A percentile compares a stretch with the other conserved stretches of the same genome.
These are phyloP conservation scores for Sipha maydis DNA, from an alignment of 2,888 invertebrate genomes.

Conservation along the genomic window DNA sequence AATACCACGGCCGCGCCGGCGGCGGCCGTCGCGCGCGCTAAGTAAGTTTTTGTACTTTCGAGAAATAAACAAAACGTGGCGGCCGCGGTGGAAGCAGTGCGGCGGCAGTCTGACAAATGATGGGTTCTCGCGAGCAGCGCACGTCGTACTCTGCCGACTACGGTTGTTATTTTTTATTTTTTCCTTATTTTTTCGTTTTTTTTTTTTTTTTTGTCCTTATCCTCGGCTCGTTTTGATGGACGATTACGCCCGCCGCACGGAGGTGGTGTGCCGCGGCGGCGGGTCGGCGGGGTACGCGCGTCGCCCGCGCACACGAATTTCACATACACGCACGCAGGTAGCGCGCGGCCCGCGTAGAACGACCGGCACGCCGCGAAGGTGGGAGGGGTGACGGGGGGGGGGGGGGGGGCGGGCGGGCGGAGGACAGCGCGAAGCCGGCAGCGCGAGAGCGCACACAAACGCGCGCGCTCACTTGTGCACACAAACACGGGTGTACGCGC, in stretches of 20 bases:
- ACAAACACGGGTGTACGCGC: background rate
- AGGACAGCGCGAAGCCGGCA: background rate
- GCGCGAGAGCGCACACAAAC: background rate
- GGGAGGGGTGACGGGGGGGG: background rate
- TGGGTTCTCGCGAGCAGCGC: constrained; percentile 45
- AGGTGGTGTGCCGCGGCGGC: constrained; percentile 22
- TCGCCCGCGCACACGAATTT: constrained; percentile 16
- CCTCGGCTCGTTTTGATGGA: constrained; percentile 55
- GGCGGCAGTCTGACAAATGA: constrained; percentile 53
- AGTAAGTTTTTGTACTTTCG: constrained; percentile 62
- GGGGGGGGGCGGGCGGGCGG: background rate
- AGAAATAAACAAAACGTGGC: constrained; percentile 61
- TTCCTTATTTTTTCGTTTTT: background rate
- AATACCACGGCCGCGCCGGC: constrained; percentile 39
- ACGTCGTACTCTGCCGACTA: constrained; percentile 31
- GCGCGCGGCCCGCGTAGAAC: too few species aligned
- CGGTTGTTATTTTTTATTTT: background rate
- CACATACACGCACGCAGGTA: background rate
- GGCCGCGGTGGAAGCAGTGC: background rate
- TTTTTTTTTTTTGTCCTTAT: too few species aligned
- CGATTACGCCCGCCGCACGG: constrained; percentile 49
- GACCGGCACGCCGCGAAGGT: background rate
- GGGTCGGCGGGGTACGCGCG: background rate
- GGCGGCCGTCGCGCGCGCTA: too few species aligned
- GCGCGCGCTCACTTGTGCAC: background rate